Conservation (phyloP, 1,140 invertebrate genomes). For the Nasonia longicornis region DNA sequence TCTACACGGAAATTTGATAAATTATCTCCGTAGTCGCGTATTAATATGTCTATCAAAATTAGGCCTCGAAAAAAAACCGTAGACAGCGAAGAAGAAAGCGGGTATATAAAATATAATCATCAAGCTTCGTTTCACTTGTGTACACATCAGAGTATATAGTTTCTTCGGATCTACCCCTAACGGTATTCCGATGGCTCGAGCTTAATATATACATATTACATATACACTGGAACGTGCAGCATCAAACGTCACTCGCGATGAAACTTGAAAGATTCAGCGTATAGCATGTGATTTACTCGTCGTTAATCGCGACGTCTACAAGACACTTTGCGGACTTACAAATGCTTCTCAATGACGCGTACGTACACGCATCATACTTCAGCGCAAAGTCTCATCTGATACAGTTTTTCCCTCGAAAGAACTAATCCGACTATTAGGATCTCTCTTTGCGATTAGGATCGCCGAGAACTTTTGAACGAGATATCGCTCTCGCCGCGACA, state of each 20-base stretch:
- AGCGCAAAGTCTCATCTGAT: background rate
- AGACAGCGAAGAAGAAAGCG: background rate
- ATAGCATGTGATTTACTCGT: background rate
- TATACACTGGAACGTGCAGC: too few relatives aligned
- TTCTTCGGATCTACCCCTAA: background rate
- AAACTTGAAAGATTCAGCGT: background rate
- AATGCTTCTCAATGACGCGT: background rate
- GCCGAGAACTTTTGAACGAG: background rate
- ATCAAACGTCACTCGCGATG: background rate
- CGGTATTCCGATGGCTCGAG: background rate
- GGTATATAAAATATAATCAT: background rate
- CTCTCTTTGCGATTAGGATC: background rate
- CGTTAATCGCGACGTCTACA: background rate
- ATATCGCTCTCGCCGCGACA: background rate
- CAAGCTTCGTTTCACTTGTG: background rate
- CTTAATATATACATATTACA: too few relatives aligned
- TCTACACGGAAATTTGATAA: conserved; percentile 5
- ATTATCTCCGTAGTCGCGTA: background rate
- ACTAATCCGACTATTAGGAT: too few relatives aligned
- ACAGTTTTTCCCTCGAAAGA: too few relatives aligned
- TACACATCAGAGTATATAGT: background rate
- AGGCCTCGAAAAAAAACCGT: background rate
- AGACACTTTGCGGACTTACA: too few relatives aligned
- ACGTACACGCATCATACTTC: background rate
- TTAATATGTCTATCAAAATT: background rate